A percentile compares a stretch with the other conserved stretches of the same genome.
Conservation (phyloP, 2,888 invertebrate genomes). For the Andrena dorsata region DNA sequence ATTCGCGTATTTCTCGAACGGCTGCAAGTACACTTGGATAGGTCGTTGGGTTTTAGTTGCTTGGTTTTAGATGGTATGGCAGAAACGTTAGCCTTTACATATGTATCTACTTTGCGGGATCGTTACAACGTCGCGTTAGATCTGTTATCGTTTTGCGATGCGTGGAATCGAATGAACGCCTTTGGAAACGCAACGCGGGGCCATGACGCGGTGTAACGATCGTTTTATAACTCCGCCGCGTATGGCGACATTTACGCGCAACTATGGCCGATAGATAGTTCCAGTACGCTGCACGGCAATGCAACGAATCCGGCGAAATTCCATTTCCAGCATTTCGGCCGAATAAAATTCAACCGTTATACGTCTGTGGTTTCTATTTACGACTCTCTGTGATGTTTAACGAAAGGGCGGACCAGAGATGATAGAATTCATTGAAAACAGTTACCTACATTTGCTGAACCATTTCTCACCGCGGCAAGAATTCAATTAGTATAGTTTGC, state of each 20-base stretch:
- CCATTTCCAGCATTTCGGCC: neutral
- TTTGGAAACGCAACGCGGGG: conserved; percentile 4
- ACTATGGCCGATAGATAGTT: conserved; percentile 35
- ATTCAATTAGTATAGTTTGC: neutral
- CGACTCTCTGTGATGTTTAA: conserved; percentile 8
- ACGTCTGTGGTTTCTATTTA: conserved; percentile 16
- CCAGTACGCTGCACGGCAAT: conserved; percentile 24
- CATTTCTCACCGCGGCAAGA: neutral
- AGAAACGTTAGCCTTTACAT: neutral
- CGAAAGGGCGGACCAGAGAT: conserved; percentile 4
- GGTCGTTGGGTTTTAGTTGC: conserved; percentile 32
- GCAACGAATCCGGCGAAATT: conserved; percentile 29
- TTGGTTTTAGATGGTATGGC: neutral
- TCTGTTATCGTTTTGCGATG: neutral
- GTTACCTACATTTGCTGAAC: neutral
- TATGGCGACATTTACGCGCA: neutral
- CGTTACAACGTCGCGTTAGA: conserved; percentile 16
- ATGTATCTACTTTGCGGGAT: conserved; percentile 19
- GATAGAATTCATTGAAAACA: conserved; percentile 5
- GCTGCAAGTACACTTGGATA: neutral
- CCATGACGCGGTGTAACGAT: neutral
- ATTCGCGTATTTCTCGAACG: neutral
- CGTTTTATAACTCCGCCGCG: conserved; percentile 9
- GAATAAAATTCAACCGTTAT: conserved; percentile 18
- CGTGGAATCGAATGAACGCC: neutral